phyloP scores from a whole-genome alignment of 2,113 vertebrate species.

The Oreochromis tanganicae region DNA sequence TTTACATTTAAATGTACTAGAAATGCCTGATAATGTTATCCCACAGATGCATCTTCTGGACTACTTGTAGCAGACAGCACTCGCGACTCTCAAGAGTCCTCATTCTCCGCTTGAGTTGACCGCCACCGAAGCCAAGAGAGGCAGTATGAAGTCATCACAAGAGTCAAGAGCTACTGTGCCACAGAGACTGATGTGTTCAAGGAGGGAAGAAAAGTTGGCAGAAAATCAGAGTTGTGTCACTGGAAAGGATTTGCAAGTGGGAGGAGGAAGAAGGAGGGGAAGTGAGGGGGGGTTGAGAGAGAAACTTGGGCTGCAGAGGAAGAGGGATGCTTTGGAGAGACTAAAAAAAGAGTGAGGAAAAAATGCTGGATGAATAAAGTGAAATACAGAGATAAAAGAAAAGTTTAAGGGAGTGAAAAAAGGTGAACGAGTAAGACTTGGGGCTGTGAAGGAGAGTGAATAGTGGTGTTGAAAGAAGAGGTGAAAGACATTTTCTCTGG shows the following conservation, averaged over 20 bases:
- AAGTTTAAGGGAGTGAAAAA: neutral
- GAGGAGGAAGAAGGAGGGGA: conserved; percentile 38
- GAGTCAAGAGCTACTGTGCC: conserved; percentile 65
- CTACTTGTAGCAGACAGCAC: conserved; percentile 21
- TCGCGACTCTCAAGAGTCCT: conserved; percentile 47
- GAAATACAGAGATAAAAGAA: conserved; percentile 9
- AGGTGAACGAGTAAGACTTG: conserved; percentile 7
- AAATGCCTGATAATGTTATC: neutral
- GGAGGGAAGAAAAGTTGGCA: conserved; percentile 66
- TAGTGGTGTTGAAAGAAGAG: conserved; percentile 34
- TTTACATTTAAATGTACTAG: neutral
- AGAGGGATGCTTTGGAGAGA: conserved; percentile 7
- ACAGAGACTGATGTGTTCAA: conserved; percentile 48
- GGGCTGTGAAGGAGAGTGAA: conserved; percentile 15
- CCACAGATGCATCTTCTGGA: neutral
- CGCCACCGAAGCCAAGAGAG: conserved; percentile 52
- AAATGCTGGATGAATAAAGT: conserved; percentile 1
- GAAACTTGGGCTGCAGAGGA: conserved; percentile 9
- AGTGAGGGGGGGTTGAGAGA: conserved; percentile 26
- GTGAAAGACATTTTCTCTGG: conserved; percentile 61
- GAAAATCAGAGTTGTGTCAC: conserved; percentile 60
- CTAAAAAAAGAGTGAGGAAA: neutral
- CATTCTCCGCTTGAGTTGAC: conserved; percentile 54
- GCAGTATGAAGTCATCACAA: conserved; percentile 64
- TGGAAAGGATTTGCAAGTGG: conserved; percentile 61